These are phyloP conservation scores for Limnephilus rhombicus DNA, from an alignment of 2,888 invertebrate species.

Conservation along the genomic window DNA sequence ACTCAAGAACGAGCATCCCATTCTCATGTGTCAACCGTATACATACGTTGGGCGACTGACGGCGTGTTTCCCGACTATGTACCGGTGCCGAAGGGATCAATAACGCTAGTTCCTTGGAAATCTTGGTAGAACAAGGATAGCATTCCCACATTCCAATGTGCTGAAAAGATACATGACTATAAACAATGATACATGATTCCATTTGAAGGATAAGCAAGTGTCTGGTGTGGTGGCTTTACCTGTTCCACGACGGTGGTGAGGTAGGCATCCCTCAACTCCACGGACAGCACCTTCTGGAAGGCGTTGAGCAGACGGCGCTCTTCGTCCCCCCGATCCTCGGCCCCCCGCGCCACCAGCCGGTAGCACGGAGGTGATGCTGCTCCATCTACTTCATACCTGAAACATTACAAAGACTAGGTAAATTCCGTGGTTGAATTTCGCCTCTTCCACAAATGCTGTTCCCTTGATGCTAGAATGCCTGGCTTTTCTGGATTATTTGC, in stretches of 20 bases:
- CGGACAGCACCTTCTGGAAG: constrained; percentile 77
- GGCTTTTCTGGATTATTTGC: too few relatives aligned
- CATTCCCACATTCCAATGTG: too few relatives aligned
- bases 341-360: constrained; percentile 78
- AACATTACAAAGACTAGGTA: neutral
- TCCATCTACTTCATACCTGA: constrained; percentile 84
- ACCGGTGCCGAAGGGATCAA: too few relatives aligned
- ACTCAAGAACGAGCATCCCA: too few relatives aligned
- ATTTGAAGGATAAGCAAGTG: neutral
- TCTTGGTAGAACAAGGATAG: too few relatives aligned
- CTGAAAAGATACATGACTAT: too few relatives aligned
- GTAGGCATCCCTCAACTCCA: constrained; percentile 88
- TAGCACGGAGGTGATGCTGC: constrained; percentile 88
- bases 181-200: too few relatives aligned
- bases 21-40: too few relatives aligned
- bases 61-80: too few relatives aligned
- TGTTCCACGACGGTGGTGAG: constrained; percentile 90
- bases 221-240: constrained; percentile 70
- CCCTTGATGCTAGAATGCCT: too few relatives aligned
- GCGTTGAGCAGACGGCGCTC: constrained; percentile 62
- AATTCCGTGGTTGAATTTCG: neutral
- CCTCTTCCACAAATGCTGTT: neutral
- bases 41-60: too few relatives aligned
- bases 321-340: constrained; percentile 65
- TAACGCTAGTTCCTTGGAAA: too few relatives aligned